These are phyloP conservation scores for Saccostrea glomerata DNA, from an alignment of 1,140 invertebrate genomes.

Conservation along the genomic window DNA sequence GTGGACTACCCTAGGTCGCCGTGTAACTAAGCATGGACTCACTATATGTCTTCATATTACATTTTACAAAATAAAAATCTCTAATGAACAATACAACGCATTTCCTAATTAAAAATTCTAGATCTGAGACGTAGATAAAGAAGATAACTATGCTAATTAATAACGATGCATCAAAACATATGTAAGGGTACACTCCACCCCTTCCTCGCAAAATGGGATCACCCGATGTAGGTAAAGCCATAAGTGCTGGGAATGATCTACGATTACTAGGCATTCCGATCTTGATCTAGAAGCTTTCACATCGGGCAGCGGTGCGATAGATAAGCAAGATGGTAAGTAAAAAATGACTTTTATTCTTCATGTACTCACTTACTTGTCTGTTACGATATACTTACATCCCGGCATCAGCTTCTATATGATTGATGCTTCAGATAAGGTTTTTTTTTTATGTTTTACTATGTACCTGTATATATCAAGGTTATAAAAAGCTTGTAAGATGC, in stretches of 20 bases:
- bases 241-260: background rate
- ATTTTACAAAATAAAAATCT: too few species aligned
- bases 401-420: background rate
- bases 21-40: too few species aligned
- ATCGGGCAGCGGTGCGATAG: background rate
- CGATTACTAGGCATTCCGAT: background rate
- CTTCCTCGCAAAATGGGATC: background rate
- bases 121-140: background rate
- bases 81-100: too few species aligned
- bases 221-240: background rate
- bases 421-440: background rate
- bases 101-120: background rate
- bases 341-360: background rate
- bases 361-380: background rate
- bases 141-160: background rate
- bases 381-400: background rate
- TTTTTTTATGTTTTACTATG: background rate
- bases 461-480: background rate
- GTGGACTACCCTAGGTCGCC: too few species aligned
- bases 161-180: background rate
- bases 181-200: background rate
- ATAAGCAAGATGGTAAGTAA: background rate
- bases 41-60: too few species aligned
- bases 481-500: too few species aligned
- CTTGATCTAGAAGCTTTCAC: conserved; percentile 5